phyloP scores from a whole-genome alignment of 1,140 invertebrate genomes.

The Plutomurus gul region DNA sequence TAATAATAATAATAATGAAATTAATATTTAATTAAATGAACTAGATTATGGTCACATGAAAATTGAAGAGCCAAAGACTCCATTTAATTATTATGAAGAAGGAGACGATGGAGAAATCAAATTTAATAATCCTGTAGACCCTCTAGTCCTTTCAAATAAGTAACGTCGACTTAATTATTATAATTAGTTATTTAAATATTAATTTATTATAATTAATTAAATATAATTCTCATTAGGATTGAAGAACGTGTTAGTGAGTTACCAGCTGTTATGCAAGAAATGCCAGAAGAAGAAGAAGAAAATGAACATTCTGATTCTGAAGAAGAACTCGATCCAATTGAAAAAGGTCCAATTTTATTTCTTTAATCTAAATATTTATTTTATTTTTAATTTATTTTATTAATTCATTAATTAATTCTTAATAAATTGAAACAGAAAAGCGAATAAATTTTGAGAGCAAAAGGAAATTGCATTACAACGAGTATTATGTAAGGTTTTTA shows the following conservation, averaged over 20 bases:
- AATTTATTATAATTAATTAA: background rate
- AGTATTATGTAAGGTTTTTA: slow-evolving; percentile 82
- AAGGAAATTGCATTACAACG: slow-evolving; percentile 95
- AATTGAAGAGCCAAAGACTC: slow-evolving; percentile 97
- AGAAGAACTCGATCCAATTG: slow-evolving; percentile 64
- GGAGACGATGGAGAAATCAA: slow-evolving; percentile 65
- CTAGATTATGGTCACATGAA: slow-evolving; percentile 99
- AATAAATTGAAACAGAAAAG: slow-evolving; percentile 63
- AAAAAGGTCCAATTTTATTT: too few relatives aligned
- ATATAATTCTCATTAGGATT: slow-evolving; percentile 15
- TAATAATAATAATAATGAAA: too few relatives aligned
- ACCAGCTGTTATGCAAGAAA: slow-evolving; percentile 63
- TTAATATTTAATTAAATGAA: too few relatives aligned
- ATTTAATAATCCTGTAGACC: slow-evolving; percentile 10
- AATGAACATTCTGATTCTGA: slow-evolving; percentile 66
- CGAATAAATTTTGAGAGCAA: slow-evolving; percentile 82
- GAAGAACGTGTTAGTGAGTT: slow-evolving; percentile 57
- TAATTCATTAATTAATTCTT: background rate
- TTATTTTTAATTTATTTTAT: background rate
- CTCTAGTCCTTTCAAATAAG: slow-evolving; percentile 19
- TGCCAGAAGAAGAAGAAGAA: slow-evolving; percentile 67
- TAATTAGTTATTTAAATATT: background rate
- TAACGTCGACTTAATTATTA: background rate
- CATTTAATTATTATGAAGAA: slow-evolving; percentile 77
- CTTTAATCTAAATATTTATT: slow-evolving; percentile 50